Evolutionary conservation across 1,140 invertebrate genomes (phyloP).

Genomic region (Danaus plexippus): DNA sequence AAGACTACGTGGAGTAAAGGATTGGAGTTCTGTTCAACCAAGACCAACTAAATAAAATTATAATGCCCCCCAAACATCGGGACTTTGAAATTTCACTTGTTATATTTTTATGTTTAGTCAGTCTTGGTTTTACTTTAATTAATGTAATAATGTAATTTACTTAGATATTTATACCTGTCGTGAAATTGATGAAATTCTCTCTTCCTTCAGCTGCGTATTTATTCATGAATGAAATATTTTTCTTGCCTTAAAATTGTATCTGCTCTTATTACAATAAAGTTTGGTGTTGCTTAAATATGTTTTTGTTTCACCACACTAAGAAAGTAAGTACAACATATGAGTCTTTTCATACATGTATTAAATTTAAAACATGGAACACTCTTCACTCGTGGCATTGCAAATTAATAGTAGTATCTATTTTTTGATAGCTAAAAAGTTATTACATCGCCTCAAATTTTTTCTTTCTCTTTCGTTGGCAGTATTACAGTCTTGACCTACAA

Average conservation of each 20-base stretch:
- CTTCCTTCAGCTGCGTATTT: constrained; percentile 29
- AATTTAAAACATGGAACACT: too few relatives aligned
- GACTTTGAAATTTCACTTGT: constrained; percentile 38
- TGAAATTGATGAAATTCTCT: constrained; percentile 38
- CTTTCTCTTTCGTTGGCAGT: too few relatives aligned
- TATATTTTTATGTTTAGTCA: constrained; percentile 70
- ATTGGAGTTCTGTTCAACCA: constrained; percentile 71
- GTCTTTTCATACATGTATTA: too few relatives aligned
- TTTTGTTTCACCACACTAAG: constrained; percentile 19
- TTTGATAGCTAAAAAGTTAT: too few relatives aligned
- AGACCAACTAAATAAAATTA: constrained; percentile 71
- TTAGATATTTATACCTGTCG: constrained; percentile 39
- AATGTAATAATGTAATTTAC: constrained; percentile 40
- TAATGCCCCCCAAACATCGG: constrained; percentile 37
- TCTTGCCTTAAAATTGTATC: constrained; percentile 49
- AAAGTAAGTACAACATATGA: too few relatives aligned
- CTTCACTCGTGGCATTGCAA: too few relatives aligned
- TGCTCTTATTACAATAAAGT: constrained; percentile 56
- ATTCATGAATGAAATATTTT: constrained; percentile 31
- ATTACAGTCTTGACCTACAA: too few relatives aligned
- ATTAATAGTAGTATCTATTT: too few relatives aligned
- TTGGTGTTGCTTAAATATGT: constrained; percentile 54
- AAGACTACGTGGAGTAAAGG: constrained; percentile 66
- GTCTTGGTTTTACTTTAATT: constrained; percentile 70
- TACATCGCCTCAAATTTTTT: too few relatives aligned